phyloP scores from a whole-genome alignment of 2,113 vertebrate genomes.

The Noctilio leporinus region DNA sequence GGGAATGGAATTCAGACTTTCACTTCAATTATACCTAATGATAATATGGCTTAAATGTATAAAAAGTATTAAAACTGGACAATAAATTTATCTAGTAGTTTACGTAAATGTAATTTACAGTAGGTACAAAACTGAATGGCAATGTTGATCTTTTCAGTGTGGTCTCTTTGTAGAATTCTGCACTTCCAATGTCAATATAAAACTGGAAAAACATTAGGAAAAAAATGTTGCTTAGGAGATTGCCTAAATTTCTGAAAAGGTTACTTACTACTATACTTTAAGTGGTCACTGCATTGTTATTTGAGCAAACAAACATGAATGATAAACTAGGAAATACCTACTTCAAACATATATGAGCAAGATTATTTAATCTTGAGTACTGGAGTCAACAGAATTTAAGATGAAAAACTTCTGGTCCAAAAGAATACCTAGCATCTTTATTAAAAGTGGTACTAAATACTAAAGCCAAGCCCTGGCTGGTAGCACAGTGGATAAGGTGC shows the following conservation, averaged over 20 bases:
- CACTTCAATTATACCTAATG: not conserved
- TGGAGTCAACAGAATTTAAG: not conserved
- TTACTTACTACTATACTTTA: not conserved
- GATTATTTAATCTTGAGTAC: not conserved
- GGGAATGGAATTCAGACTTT: not conserved
- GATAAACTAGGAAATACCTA: not conserved
- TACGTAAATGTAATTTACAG: not conserved
- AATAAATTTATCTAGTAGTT: not conserved
- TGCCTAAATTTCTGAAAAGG: not conserved
- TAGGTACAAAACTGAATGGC: not conserved
- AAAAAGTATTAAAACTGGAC: not conserved
- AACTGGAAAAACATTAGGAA: not conserved
- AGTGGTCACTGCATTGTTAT: not conserved
- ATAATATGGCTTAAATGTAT: not conserved
- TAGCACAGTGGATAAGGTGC: no score
- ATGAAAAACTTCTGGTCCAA: slow-evolving; percentile 4
- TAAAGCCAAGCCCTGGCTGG: not conserved
- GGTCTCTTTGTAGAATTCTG: not conserved
- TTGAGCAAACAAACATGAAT: slow-evolving; percentile 10
- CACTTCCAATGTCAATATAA: not conserved
- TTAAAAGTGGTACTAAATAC: not conserved
- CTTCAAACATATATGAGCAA: slow-evolving; percentile 17
- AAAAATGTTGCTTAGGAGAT: not conserved
- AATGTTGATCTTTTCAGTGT: not conserved
- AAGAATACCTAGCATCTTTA: slow-evolving; percentile 12